Conservation (phyloP, 2,888 invertebrate species). For the Tillus elongatus region DNA sequence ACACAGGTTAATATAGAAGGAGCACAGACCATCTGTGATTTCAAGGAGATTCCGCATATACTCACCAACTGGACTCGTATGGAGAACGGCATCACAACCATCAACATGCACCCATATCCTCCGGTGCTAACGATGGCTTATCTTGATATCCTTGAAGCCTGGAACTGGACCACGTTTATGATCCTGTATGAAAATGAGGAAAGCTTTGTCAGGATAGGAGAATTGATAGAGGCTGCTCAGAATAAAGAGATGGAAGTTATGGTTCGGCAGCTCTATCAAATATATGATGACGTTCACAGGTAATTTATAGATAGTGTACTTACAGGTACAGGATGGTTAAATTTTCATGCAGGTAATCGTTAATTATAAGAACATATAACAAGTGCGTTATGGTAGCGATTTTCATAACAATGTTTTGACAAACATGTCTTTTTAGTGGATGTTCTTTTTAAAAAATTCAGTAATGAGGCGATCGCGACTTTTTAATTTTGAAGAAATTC, state of each 20-base stretch:
- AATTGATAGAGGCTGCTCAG: background rate
- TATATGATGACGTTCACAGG: too few relatives aligned
- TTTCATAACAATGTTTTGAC: too few relatives aligned
- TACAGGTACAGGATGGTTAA: too few relatives aligned
- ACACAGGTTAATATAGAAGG: slow-evolving; percentile 45
- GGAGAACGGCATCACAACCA: background rate
- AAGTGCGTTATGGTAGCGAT: too few relatives aligned
- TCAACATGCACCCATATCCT: background rate
- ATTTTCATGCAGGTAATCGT: too few relatives aligned
- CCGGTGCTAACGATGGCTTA: background rate
- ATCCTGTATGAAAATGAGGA: slow-evolving; percentile 1
- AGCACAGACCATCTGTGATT: slow-evolving; percentile 57
- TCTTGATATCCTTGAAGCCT: slow-evolving; percentile 28
- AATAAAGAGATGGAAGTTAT: background rate
- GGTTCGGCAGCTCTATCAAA: background rate
- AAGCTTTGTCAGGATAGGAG: background rate
- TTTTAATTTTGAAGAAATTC: too few relatives aligned
- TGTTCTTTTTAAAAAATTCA: too few relatives aligned
- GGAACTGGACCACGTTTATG: background rate
- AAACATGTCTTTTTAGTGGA: too few relatives aligned
- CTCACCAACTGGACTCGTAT: background rate
- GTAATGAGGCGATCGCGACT: too few relatives aligned
- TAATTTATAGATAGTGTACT: too few relatives aligned
- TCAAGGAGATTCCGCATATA: slow-evolving; percentile 53
- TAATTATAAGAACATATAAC: too few relatives aligned